Base-by-base conservation (phyloP, 2,113 vertebrate species). In the Hipposideros armiger region DNA sequence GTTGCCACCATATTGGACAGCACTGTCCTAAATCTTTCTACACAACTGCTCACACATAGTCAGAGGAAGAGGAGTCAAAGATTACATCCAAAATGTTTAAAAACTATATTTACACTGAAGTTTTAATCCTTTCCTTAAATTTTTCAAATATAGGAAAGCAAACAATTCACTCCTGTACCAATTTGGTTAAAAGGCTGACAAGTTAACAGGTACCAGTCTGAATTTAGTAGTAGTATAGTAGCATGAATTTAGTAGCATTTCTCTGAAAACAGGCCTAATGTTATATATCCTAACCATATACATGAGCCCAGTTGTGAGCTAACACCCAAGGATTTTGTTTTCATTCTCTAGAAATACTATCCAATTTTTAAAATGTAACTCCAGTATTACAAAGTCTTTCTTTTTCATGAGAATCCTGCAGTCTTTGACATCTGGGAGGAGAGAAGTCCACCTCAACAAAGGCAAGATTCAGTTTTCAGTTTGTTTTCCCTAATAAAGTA, bases 91-190 rank as follows among this genome's bases (percentile, higher is more conserved):
- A 73, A 95, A 81, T 24, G 42, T 32, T 81, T 58, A 67, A 73
- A 95, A 95, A 74, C 47, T 66, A 64, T 80, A 91, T 30, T 91
- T 90, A 90, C 14, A 76, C 7, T 58, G 1, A 40, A 70, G 54
- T 45, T 83, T 89, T 74, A 47, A 54, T 91, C 45, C 47, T 91
- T 56, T 76, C 67, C 70, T 90, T 81, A 58, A 66, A 47, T 95
- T 74, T 73, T 50, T 67, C 74, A 87, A 81, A 83, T 81, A 92
- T 26, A 83, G 36, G 30, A 81, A 36, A 36, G 50, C 47, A 66
- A 95, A 91, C 30, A 87, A 66, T 40, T 92, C 19, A 66, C 24
- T 58, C 73, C 40, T 47, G 4, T 81, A 87, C 40, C 24, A 50
- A 67, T 3, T 17, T 87, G n/a, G 78, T 67, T 74, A 90, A 67